Evolutionary conservation across 2,888 invertebrate species (phyloP), one percentile per base, ranked within the genome.

Genomic region (Stictocephala bisonia): DNA sequence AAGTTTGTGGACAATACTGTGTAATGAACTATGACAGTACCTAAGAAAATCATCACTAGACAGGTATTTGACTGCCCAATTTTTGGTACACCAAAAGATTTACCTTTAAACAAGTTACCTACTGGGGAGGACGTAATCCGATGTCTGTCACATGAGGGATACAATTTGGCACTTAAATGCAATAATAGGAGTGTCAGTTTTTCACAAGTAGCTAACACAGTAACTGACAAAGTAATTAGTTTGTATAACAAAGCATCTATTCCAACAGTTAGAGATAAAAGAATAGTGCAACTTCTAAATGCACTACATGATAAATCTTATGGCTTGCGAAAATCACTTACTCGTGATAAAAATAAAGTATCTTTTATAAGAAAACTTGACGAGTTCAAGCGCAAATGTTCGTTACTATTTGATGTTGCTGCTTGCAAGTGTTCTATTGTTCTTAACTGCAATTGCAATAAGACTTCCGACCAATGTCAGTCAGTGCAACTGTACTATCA

Each of bases 361-460:
- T 27, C 31, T 15, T 56, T 56, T 31, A 56, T 29, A 29, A 56
- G 56, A 56, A 18, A 56, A 27, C 4, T 56, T 56, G 56, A 56
- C 31, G 56, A 56, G 29, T 56, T 56, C 15, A 56, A 56, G 56
- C 15, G 18, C 9, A 56, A 53, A 53, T 53, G 53, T 11, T 27
- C 6, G 26, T 29, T 56, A 29, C 31, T 56, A 15, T 56, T 56
- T 56, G 56, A 56, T 29, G 31, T 56, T 56, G 56, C 56, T 4
- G 56, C 56, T 50, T 67, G 50, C 67, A 67, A 67, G 48, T 56
- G 56, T 27, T 31, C 56, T 29, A 56, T 56, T 56, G 15, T 3
- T 29, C 56, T 56, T 56, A 15, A 56, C 29, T 56, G 56, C 31
- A 22, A 2, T 13, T 56, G 27, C 29, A 26, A 31, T 29, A 56